Base-by-base conservation (phyloP, 2,797 vertebrate species). In the Vireo griseus region DNA sequence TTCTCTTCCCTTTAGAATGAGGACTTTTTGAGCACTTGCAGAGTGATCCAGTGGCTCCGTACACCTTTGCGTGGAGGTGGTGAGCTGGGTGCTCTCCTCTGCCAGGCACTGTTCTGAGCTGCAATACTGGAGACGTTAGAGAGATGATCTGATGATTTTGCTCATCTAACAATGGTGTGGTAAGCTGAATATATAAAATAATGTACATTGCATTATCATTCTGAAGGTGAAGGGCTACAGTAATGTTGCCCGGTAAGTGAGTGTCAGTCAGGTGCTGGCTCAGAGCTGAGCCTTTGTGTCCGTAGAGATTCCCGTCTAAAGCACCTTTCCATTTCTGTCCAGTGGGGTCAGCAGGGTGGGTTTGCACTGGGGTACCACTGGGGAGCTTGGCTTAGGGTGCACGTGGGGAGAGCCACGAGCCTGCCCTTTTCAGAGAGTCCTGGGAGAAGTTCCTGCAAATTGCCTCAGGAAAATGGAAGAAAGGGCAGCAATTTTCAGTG, bases 91-190 rank as follows among this genome's bases (percentile, higher is more conserved):
- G 14, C 47, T 82, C 35, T 79, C 17, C 61, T 40, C 51, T 75
- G 15, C 13, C 2, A 48, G 45, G 35, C 19, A 52, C 35, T 14
- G 0, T 14, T 44, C 48, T 62, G 47, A 29, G 48, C 61, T 61
- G 42, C 59, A 50, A 0, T 33, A 33, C n/a, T 39, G 51, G 58
- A 40, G 33, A 37, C 0, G 0, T 7, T 19, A 37, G 26, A 67
- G 13, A 59, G 58, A 6, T 8, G 40, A 21, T 16, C 0, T 6
- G 62, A 18, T n/a, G 50, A 21, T 52, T 79, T 37, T 74, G 16
- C 37, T 61, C n/a, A 19, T 26, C 55, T 35, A 25, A 11, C 42
- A 40, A 1, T 8, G 39, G 11, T 3, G 4, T 5, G 25, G 31
- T 73, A 14, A 6, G 22, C 16, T 35, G 59, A 63, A 57, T 39